phyloP scores from a whole-genome alignment of 2,113 vertebrate genomes.

The Melanerpes formicivorus region DNA sequence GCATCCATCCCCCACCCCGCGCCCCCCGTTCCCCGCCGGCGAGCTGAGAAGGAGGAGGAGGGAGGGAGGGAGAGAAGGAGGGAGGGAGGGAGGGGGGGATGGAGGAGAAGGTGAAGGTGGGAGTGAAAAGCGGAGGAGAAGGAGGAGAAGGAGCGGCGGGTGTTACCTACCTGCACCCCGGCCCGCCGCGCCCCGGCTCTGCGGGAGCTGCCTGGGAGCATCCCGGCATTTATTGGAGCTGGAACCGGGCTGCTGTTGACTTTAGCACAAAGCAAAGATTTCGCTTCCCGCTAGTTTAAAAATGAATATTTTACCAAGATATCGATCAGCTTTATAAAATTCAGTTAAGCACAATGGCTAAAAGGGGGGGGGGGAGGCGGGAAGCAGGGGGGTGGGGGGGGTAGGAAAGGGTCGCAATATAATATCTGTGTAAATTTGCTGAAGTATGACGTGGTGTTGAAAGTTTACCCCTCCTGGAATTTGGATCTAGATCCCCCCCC shows the following conservation, averaged over 20 bases:
- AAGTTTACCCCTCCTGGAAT: conserved; percentile 95
- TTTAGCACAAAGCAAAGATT: conserved; percentile 99
- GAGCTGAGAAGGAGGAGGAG: not conserved
- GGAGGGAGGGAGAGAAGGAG: not conserved
- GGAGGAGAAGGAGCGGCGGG: not conserved
- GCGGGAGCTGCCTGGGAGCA: conserved; percentile 80
- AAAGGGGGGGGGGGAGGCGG: conserved; percentile 41
- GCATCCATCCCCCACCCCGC: too few species aligned
- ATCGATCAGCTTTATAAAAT: conserved; percentile 99
- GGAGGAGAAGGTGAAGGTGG: not conserved
- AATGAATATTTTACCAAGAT: conserved; percentile 99
- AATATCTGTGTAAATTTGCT: conserved; percentile 98
- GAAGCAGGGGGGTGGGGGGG: conserved; percentile 36
- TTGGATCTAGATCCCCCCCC: conserved; percentile 77
- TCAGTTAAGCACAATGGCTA: conserved; percentile 93
- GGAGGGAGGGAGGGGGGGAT: not conserved
- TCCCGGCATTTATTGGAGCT: conserved; percentile 97
- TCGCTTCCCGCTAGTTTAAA: conserved; percentile 96
- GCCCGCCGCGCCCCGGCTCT: conserved; percentile 69
- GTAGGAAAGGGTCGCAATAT: conserved; percentile 84
- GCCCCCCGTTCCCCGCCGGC: not conserved
- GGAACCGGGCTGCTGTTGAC: conserved; percentile 96
- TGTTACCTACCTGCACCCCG: conserved; percentile 86
- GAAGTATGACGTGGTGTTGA: conserved; percentile 87
- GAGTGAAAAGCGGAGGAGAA: not conserved